Base-by-base conservation (phyloP, 2,113 vertebrate species). In the Colius striatus region DNA sequence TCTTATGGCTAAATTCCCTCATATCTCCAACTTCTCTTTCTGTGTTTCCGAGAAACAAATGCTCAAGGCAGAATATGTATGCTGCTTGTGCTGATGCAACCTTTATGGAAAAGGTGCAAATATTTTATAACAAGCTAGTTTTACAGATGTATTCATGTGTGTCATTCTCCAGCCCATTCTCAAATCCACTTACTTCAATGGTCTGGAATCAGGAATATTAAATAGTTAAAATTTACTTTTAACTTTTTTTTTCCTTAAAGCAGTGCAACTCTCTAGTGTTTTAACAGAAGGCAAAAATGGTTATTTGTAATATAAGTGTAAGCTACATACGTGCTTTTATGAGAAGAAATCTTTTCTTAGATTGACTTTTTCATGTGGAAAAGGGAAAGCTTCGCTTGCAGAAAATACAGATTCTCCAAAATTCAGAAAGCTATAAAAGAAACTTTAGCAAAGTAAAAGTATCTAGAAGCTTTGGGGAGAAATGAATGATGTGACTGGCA, bases 401-500 rank as follows among this genome's bases (percentile, higher is more conserved):
- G 83, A 95, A 95, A 87, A 73, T 84, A 91, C 50, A 88, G 79
- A 88, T 90, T 74, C 17, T 94, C 41, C 17, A 78, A 84, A 90
- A 93, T 68, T 81, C 36, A 17, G 54, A 89, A 89, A 54, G 45
- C 50, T 92, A 60, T 38, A 65, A 76, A 90, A 88, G 80, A 84
- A 78, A 84, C 96, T 95, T 92, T 65, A 78, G 68, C 41, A 82
- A 95, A 96, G 73, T 90, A 77, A 90, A 92, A 96, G 82, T 95
- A 47, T 94, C 75, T 96, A 41, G 71, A 97, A 93, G 76, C 90
- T 96, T 90, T 81, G 23, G 89, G 88, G 53, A 94, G 58, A 94
- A 66, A 6, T 89, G 83, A 86, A 78, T 38, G 34, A 83, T 94
- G 80, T 96, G 93, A 97, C 94, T 95, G 94, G 94, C 95, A 97